Percentiles rank a stretch among this genome's conserved stretches.
These are phyloP conservation scores for Cherax quadricarinatus DNA, from an alignment of 1,140 invertebrate genomes.

Conservation along the genomic window DNA sequence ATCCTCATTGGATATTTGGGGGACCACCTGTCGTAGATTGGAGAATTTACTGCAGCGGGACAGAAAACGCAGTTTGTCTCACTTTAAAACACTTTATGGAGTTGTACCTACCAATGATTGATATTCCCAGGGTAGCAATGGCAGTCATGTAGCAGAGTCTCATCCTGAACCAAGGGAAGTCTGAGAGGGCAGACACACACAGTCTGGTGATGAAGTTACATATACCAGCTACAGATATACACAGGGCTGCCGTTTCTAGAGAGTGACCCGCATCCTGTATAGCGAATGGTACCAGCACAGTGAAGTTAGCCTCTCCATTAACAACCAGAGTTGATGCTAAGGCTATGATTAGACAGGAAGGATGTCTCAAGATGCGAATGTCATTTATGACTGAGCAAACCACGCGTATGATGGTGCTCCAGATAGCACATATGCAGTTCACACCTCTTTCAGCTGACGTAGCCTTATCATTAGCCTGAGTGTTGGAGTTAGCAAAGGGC, in stretches of 20 bases:
- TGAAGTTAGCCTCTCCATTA: constrained; percentile 44
- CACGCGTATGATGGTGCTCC: not conserved
- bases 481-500: not conserved
- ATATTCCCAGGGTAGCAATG: constrained; percentile 22
- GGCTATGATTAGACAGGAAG: constrained; percentile 38
- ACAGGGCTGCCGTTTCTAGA: constrained; percentile 32
- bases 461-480: not conserved
- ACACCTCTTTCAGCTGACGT: not conserved
- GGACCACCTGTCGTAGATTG: no score
- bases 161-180: constrained; percentile 47
- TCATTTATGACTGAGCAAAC: not conserved
- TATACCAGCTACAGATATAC: constrained; percentile 30
- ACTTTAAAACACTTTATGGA: not conserved
- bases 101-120: constrained; percentile 21
- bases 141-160: constrained; percentile 36
- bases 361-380: constrained; percentile 5
- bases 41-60: no score
- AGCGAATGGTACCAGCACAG: constrained; percentile 46
- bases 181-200: constrained; percentile 30
- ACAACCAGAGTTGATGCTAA: constrained; percentile 8
- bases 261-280: constrained; percentile 35
- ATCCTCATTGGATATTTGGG: no score
- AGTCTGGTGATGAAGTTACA: constrained; percentile 24
- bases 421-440: no score
- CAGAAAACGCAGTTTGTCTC: no score